Evolutionary conservation across 2,113 vertebrate genomes (phyloP).

Genomic region (Zingel zingel): DNA sequence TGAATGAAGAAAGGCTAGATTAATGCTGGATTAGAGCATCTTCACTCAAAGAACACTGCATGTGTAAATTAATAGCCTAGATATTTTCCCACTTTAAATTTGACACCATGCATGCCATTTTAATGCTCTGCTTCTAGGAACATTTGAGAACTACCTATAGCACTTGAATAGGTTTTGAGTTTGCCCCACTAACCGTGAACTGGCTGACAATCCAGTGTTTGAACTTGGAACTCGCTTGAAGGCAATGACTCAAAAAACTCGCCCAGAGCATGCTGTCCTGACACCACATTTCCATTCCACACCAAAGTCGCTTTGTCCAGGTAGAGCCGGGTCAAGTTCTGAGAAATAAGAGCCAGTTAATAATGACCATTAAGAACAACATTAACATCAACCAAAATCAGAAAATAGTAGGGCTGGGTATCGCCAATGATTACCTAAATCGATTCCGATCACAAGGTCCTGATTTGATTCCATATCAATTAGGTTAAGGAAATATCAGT

Average conservation of each 20-base stretch:
- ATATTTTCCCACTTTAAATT: neutral
- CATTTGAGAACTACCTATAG: neutral
- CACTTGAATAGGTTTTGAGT: neutral
- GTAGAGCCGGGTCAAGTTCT: slow-evolving; percentile 94
- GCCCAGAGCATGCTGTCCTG: slow-evolving; percentile 91
- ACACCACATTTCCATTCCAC: slow-evolving; percentile 97
- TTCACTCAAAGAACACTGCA: neutral
- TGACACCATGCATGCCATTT: neutral
- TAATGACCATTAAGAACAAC: neutral
- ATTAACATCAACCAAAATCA: neutral
- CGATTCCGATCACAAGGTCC: too few species aligned
- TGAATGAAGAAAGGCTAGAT: slow-evolving; percentile 32
- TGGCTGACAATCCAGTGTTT: slow-evolving; percentile 94
- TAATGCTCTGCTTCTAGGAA: neutral
- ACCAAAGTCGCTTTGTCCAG: slow-evolving; percentile 94
- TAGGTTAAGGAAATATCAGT: too few species aligned
- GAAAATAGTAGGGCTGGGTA: too few species aligned
- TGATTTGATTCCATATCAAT: too few species aligned
- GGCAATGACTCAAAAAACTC: slow-evolving; percentile 98
- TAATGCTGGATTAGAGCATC: neutral
- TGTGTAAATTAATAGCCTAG: neutral
- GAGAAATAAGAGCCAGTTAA: neutral
- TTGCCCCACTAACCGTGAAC: slow-evolving; percentile 88
- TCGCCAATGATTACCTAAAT: too few species aligned
- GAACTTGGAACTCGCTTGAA: slow-evolving; percentile 96